Percentiles rank a stretch among this genome's conserved stretches.
These are phyloP conservation scores for Loriculus beryllinus DNA, from an alignment of 2,797 vertebrate species.

Conservation along the genomic window DNA sequence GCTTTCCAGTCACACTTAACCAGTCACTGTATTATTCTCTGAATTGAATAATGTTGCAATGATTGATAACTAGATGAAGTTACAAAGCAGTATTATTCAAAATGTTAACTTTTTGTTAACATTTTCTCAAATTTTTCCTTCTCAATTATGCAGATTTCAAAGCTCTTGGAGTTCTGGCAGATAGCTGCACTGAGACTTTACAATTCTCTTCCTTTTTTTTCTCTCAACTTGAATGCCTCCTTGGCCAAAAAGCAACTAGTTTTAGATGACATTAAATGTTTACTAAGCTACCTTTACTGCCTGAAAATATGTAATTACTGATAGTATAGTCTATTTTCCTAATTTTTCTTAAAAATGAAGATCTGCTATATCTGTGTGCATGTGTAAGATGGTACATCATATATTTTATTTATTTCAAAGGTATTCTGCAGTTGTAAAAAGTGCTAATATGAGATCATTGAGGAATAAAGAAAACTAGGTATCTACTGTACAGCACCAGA, in stretches of 20 bases:
- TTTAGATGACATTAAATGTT: not conserved
- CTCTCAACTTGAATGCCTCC: not conserved
- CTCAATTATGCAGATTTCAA: not conserved
- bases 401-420: not conserved
- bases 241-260: not conserved
- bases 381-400: not conserved
- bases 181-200: not conserved
- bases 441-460: not conserved
- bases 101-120: not conserved
- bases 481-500: not conserved
- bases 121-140: not conserved
- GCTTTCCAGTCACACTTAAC: not conserved
- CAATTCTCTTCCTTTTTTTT: not conserved
- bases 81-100: not conserved
- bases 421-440: not conserved
- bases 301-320: not conserved
- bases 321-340: not conserved
- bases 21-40: not conserved
- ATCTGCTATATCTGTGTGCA: not conserved
- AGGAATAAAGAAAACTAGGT: not conserved
- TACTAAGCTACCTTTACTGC: not conserved
- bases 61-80: not conserved
- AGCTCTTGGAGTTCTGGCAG: not conserved
- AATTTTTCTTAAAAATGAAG: not conserved
- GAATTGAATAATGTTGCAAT: not conserved